phyloP scores from a whole-genome alignment of 2,113 vertebrate genomes.

The Corythornis vintsioides region DNA sequence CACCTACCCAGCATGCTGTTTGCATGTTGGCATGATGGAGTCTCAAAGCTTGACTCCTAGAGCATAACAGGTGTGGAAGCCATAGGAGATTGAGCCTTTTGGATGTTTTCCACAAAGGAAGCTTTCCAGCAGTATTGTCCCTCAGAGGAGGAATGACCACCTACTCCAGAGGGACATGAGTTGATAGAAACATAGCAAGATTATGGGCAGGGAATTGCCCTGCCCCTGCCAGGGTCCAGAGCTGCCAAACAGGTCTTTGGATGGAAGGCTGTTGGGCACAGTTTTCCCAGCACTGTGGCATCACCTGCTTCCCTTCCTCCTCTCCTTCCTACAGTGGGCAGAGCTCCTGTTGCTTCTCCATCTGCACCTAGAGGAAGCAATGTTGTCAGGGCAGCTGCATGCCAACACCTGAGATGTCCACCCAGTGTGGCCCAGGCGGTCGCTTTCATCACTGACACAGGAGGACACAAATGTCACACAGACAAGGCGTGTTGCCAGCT shows the following conservation, averaged over 20 bases:
- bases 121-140: neutral
- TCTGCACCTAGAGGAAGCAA: neutral
- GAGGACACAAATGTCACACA: neutral
- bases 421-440: rapidly evolving
- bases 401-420: neutral
- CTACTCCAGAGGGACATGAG: neutral
- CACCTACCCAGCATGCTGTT: neutral
- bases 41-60: neutral
- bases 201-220: neutral
- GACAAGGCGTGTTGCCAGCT: rapidly evolving
- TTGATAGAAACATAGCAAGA: neutral
- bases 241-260: neutral
- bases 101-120: neutral
- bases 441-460: neutral
- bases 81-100: neutral
- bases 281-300: neutral
- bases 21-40: neutral
- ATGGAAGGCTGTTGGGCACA: neutral
- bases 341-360: neutral
- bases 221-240: neutral
- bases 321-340: neutral
- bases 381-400: rapidly evolving
- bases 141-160: neutral
- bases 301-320: neutral
- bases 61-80: neutral